These are phyloP conservation scores for Graphium colonna DNA, from an alignment of 2,888 invertebrate species.

Conservation along the genomic window DNA sequence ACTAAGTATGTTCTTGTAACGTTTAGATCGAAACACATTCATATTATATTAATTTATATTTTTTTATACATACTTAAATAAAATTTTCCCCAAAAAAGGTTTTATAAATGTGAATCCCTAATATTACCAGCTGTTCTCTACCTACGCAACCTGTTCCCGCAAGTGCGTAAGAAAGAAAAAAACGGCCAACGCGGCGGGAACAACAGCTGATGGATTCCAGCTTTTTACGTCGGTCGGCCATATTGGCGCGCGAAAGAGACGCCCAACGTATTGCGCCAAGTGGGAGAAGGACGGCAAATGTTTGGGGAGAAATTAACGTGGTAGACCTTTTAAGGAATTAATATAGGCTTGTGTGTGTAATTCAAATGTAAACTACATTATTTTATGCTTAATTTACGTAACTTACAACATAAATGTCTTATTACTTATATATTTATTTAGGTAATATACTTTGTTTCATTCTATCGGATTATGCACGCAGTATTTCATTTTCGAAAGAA, in stretches of 20 bases:
- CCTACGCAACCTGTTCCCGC: conserved; percentile 32
- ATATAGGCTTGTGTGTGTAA: too few relatives aligned
- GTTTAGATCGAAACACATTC: too few relatives aligned
- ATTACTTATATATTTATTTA: too few relatives aligned
- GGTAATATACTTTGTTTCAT: too few relatives aligned
- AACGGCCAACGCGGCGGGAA: conserved; percentile 16
- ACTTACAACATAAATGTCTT: too few relatives aligned
- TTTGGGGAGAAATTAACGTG: conserved; percentile 4
- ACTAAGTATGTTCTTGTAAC: too few relatives aligned
- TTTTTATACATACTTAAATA: too few relatives aligned
- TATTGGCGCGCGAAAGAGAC: conserved; percentile 16
- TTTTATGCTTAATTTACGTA: too few relatives aligned
- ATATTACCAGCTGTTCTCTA: conserved; percentile 28
- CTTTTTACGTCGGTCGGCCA: conserved; percentile 11
- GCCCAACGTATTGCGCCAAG: not conserved
- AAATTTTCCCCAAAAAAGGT: conserved; percentile 7
- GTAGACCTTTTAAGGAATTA: conserved; percentile 3
- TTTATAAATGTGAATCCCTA: not conserved
- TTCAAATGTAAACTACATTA: too few relatives aligned
- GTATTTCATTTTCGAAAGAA: too few relatives aligned
- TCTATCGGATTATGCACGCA: too few relatives aligned
- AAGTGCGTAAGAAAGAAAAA: conserved; percentile 29
- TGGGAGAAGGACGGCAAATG: not conserved
- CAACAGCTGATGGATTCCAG: conserved; percentile 31
- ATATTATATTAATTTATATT: too few relatives aligned